A percentile compares a stretch with the other conserved stretches of the same genome.
Conservation (phyloP, 2,888 invertebrate species). For the Sminthurinus aureus region DNA sequence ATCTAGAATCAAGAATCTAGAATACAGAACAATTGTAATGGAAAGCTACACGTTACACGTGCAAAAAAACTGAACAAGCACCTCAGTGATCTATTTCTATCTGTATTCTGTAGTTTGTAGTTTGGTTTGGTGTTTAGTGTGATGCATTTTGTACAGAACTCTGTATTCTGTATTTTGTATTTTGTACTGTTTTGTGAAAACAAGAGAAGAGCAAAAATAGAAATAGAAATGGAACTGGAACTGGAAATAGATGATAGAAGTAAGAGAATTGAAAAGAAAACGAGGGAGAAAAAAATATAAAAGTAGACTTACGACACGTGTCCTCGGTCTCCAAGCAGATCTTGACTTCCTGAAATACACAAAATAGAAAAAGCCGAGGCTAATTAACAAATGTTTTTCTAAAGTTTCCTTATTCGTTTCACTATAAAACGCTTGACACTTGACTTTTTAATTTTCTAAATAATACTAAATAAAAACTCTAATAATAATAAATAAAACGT, state of each 20-base stretch:
- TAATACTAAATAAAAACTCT: not conserved
- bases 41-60: not conserved
- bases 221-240: too few species aligned
- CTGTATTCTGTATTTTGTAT: not conserved
- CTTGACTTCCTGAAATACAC: slow-evolving; percentile 57
- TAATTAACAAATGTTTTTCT: not conserved
- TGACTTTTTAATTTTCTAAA: not conserved
- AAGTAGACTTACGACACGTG: slow-evolving; percentile 56
- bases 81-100: slow-evolving; percentile 13
- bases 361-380: not conserved
- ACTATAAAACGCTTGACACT: not conserved
- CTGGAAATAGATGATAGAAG: too few species aligned
- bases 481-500: not conserved
- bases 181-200: not conserved
- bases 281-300: slow-evolving; percentile 6
- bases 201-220: too few species aligned
- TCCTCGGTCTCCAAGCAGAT: slow-evolving; percentile 59
- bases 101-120: not conserved
- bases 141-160: too few species aligned
- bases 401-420: not conserved
- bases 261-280: not conserved
- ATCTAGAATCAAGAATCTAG: too few species aligned
- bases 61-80: not conserved
- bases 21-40: not conserved
- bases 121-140: too few species aligned